These are phyloP conservation scores for Agonopterix arenella DNA, from an alignment of 2,888 invertebrate species.

Conservation along the genomic window DNA sequence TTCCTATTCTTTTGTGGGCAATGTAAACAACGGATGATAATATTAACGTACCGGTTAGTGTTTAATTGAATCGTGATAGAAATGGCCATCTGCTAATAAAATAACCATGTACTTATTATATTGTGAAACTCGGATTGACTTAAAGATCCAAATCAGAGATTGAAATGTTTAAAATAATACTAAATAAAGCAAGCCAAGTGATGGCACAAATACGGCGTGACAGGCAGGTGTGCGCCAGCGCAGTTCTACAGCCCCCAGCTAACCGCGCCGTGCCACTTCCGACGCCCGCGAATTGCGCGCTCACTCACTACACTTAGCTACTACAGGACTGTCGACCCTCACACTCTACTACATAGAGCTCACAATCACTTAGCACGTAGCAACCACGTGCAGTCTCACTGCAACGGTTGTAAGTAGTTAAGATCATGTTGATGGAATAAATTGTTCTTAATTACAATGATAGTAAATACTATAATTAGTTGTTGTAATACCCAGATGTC, in stretches of 20 bases:
- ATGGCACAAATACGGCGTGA: conserved; percentile 38
- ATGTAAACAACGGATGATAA: too few species aligned
- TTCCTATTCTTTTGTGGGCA: too few species aligned
- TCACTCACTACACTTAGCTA: conserved; percentile 15
- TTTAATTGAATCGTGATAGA: too few species aligned
- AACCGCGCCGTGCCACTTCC: conserved; percentile 28
- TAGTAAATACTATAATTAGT: not conserved
- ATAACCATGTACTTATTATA: not conserved
- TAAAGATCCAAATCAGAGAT: too few species aligned
- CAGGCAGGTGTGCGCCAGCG: conserved; percentile 51
- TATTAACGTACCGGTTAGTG: too few species aligned
- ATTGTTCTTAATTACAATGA: not conserved
- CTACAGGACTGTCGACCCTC: conserved; percentile 15
- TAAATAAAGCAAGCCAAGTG: conserved; percentile 19
- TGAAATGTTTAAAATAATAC: not conserved
- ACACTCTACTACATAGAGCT: conserved; percentile 16
- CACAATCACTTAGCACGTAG: conserved; percentile 15
- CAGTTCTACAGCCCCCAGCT: conserved; percentile 32
- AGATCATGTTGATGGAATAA: conserved; percentile 26
- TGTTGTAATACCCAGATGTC: conserved; percentile 7
- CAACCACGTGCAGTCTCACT: conserved; percentile 36
- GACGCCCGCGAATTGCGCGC: conserved; percentile 32
- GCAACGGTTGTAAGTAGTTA: conserved; percentile 38
- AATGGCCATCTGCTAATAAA: not conserved
- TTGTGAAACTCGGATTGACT: not conserved